These are phyloP conservation scores for Abramis brama DNA, from an alignment of 2,113 vertebrate genomes.

Conservation along the genomic window DNA sequence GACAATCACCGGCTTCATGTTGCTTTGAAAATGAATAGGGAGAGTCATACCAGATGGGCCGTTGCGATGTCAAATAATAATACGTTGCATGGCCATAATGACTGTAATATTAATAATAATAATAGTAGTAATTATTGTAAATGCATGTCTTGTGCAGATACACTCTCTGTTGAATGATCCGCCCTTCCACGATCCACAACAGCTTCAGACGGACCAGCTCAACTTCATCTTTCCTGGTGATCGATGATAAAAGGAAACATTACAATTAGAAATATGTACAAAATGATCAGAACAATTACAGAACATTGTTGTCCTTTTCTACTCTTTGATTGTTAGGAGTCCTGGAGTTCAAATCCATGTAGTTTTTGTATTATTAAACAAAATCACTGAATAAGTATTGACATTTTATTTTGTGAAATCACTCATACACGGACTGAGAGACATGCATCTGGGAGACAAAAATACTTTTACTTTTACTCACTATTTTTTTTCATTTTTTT, in stretches of 20 bases:
- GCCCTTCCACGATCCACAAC: background rate
- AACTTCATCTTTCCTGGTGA: background rate
- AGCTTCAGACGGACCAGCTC: background rate
- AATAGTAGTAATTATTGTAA: background rate
- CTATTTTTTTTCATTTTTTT: too few relatives aligned
- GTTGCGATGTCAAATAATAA: background rate
- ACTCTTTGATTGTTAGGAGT: background rate
- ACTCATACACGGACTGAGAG: background rate
- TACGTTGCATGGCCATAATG: background rate
- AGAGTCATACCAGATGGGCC: background rate
- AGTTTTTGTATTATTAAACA: background rate
- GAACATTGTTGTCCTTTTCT: background rate
- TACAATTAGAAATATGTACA: too few relatives aligned
- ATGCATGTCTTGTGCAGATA: background rate
- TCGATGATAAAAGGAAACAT: background rate
- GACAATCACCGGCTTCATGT: background rate
- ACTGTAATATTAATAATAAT: background rate
- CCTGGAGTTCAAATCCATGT: background rate
- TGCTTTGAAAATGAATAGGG: background rate
- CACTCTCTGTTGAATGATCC: background rate
- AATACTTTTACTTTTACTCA: too few relatives aligned
- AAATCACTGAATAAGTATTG: background rate
- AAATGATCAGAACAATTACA: too few relatives aligned
- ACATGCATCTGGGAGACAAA: too few relatives aligned
- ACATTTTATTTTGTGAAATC: background rate